A percentile compares a stretch with the other conserved stretches of the same genome.
Conservation (phyloP, 2,113 vertebrate species). For the Lathamus discolor region DNA sequence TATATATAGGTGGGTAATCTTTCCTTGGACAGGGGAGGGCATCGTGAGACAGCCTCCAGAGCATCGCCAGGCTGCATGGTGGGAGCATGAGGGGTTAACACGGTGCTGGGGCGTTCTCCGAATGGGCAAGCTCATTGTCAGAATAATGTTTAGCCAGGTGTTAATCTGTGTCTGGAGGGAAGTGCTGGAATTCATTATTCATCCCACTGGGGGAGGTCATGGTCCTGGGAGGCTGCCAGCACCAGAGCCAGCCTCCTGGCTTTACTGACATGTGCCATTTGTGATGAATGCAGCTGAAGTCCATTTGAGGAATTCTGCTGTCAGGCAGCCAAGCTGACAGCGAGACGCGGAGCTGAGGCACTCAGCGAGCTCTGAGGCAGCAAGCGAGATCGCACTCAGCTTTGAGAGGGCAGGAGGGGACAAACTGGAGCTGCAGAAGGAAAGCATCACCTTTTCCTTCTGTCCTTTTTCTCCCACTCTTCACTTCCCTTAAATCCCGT, state of each 20-base stretch:
- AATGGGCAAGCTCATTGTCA: slow-evolving; percentile 61
- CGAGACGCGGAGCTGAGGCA: slow-evolving; percentile 23
- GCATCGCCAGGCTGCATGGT: neutral
- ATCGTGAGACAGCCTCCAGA: neutral
- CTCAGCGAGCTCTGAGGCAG: slow-evolving; percentile 23
- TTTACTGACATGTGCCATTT: slow-evolving; percentile 85
- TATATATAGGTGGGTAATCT: slow-evolving; percentile 68
- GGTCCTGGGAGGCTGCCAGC: slow-evolving; percentile 71
- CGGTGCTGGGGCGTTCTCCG: neutral
- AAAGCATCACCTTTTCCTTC: neutral
- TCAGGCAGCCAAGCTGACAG: slow-evolving; percentile 79
- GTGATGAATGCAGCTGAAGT: slow-evolving; percentile 78
- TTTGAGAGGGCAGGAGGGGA: slow-evolving; percentile 38
- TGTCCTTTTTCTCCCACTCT: too few relatives aligned
- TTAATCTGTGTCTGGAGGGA: slow-evolving; percentile 76
- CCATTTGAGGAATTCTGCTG: slow-evolving; percentile 83
- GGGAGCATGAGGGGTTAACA: slow-evolving; percentile 58
- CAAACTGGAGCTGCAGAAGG: neutral
- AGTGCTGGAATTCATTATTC: slow-evolving; percentile 78
- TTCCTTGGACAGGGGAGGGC: neutral
- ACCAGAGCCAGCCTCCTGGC: slow-evolving; percentile 74
- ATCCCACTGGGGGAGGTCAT: slow-evolving; percentile 69
- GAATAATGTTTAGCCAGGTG: slow-evolving; percentile 82
- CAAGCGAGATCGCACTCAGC: neutral
- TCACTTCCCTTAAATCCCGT: fast-evolving